Evolutionary conservation across 2,888 invertebrate genomes (phyloP), one percentile per base, ranked within the genome.

Genomic region (Hypselothyrea guttata): DNA sequence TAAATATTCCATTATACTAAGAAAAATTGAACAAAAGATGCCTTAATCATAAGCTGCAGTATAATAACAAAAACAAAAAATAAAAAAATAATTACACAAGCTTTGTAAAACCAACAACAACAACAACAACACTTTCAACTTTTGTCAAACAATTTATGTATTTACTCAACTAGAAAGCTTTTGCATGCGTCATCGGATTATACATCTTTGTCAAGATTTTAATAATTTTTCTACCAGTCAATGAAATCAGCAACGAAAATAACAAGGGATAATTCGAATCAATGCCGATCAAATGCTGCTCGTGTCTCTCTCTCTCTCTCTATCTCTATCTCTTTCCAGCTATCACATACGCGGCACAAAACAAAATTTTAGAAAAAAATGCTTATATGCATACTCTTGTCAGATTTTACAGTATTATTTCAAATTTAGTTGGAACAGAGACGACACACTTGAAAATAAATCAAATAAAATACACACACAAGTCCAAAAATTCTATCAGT

Each of bases 101-200:
- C n/a, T 13, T 45, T 11, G n/a, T 30, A n/a, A 28, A 2, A 7
- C 5, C 40, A 7, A 11, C 40, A 42, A 42, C 15, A 31, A 33
- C n/a, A 44, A 18, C 54, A 68, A 59, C 66, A 71, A 66, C 35
- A 61, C 28, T 34, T 15, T 7, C 38, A 53, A 51, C 48, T 40
- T 12, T 22, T 31, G 9, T 35, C 15, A 12, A 7, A 18, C 13
- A 7, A 9, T 13, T 18, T 45, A 40, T 30, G 37, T 31, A 31
- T 41, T n/a, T n/a, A 47, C 16, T 49, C 37, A 58, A 40, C 52
- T 51, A 51, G 16, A 41, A 62, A 44, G 44, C 16, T 33, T 48
- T 48, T 52, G 52, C 55, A 53, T 71, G 67, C 72, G 69, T 71
- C 69, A 69, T 22, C 61, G 60, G 42, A 65, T 33, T 49, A 40